Percentiles rank a stretch among this genome's conserved stretches.
Evolutionary conservation across 1,140 invertebrate species (phyloP).

Genomic region (Metaphire vulgaris): DNA sequence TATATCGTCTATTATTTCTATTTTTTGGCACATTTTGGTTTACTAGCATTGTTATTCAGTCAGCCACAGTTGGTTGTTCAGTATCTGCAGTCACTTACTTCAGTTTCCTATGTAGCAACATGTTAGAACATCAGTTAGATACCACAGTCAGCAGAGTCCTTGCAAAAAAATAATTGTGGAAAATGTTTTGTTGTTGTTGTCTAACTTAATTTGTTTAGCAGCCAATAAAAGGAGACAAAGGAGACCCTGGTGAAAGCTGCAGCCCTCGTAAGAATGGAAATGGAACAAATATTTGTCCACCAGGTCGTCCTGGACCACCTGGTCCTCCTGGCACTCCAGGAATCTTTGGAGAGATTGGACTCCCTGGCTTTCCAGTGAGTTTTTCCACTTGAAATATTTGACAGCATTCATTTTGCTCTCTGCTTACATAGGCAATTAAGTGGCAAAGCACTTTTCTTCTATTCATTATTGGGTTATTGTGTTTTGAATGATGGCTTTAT

Average conservation of each 20-base stretch:
- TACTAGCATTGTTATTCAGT: neutral
- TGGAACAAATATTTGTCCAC: neutral
- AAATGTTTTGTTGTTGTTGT: neutral
- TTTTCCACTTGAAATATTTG: too few species aligned
- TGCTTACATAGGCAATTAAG: too few species aligned
- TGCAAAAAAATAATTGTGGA: neutral
- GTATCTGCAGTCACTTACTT: neutral
- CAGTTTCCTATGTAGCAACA: too few species aligned
- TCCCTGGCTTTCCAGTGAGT: neutral
- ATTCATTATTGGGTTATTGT: too few species aligned
- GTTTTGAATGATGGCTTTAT: too few species aligned
- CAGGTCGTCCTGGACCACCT: neutral
- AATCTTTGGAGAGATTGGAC: neutral
- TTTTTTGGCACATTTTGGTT: too few species aligned
- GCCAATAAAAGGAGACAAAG: neutral
- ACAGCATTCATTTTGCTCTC: too few species aligned
- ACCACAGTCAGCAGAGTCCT: neutral
- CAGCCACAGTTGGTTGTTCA: neutral
- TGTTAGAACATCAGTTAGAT: too few species aligned
- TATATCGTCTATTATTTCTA: too few species aligned
- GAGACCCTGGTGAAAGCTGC: neutral
- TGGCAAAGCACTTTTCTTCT: too few species aligned
- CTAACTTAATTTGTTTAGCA: neutral
- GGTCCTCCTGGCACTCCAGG: neutral
- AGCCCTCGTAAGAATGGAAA: neutral